These are phyloP conservation scores for Chiloscyllium punctatum DNA, from an alignment of 2,797 vertebrate species.

Conservation along the genomic window DNA sequence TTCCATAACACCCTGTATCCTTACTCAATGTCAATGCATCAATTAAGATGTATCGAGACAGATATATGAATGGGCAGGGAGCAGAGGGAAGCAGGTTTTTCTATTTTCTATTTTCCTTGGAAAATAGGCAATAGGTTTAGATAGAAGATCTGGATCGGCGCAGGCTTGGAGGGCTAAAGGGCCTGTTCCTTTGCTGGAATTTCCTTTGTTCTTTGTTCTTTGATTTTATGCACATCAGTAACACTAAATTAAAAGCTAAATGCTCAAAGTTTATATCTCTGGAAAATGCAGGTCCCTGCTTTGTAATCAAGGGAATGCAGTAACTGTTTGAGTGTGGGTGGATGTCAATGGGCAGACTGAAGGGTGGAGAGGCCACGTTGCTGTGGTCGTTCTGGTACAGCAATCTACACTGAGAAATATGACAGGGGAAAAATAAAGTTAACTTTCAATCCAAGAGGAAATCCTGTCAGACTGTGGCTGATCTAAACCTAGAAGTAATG, in stretches of 20 bases:
- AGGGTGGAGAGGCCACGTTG: background rate
- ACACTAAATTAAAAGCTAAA: background rate
- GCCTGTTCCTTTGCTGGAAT: too few species aligned
- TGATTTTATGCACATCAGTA: background rate
- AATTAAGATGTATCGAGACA: too few species aligned
- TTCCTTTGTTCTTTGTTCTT: too few species aligned
- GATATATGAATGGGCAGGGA: too few species aligned
- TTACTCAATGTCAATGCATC: background rate
- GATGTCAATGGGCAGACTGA: background rate
- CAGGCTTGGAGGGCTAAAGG: too few species aligned
- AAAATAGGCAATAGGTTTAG: too few species aligned
- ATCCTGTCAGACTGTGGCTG: background rate
- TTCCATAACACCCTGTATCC: background rate
- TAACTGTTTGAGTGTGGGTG: background rate
- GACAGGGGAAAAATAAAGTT: background rate
- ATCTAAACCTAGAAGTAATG: background rate
- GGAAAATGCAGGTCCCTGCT: background rate
- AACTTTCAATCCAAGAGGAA: background rate
- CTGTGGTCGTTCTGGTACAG: background rate
- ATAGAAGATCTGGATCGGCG: too few species aligned
- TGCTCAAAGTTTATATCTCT: background rate
- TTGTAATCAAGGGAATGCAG: background rate
- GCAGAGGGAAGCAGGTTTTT: too few species aligned
- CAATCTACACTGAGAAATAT: background rate
- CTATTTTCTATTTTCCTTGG: too few species aligned